These are phyloP conservation scores for Mythimna pallens DNA, from an alignment of 2,888 invertebrate species.

Conservation along the genomic window DNA sequence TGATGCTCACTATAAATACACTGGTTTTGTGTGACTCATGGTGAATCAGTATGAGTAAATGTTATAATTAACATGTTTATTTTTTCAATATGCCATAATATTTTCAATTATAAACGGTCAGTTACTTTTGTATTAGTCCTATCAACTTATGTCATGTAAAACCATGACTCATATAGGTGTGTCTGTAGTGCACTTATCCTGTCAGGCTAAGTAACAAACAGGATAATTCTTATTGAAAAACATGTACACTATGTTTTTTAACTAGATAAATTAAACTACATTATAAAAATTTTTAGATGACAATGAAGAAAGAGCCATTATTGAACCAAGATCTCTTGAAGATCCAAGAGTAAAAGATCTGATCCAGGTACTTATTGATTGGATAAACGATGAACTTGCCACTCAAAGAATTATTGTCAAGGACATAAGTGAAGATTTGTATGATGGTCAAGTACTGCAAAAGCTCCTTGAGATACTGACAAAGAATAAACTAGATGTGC, in stretches of 20 bases:
- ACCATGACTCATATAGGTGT: slow-evolving; percentile 45
- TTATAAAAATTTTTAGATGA: slow-evolving; percentile 92
- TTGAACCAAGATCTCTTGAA: slow-evolving; percentile 96
- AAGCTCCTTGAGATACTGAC: slow-evolving; percentile 96
- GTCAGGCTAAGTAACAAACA: slow-evolving; percentile 43
- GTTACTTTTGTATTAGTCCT: neutral
- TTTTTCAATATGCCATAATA: neutral
- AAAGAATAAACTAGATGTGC: slow-evolving; percentile 97
- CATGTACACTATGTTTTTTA: neutral
- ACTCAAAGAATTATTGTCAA: slow-evolving; percentile 99
- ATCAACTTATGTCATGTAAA: neutral
- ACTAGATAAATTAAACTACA: neutral
- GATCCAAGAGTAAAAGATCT: slow-evolving; percentile 96
- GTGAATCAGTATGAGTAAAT: slow-evolving; percentile 6
- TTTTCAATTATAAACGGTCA: slow-evolving; percentile 1
- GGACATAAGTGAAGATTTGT: slow-evolving; percentile 98
- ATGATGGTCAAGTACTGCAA: slow-evolving; percentile 97
- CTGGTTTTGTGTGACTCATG: slow-evolving; percentile 26
- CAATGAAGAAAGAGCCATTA: slow-evolving; percentile 98
- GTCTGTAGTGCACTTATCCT: slow-evolving; percentile 34
- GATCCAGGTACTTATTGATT: slow-evolving; percentile 97
- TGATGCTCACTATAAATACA: slow-evolving; percentile 5
- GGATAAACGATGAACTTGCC: slow-evolving; percentile 99
- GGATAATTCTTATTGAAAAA: slow-evolving; percentile 31
- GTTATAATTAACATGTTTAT: slow-evolving; percentile 10